Evolutionary conservation across 2,888 invertebrate species (phyloP).

Genomic region (Bellardia bayeri): DNA sequence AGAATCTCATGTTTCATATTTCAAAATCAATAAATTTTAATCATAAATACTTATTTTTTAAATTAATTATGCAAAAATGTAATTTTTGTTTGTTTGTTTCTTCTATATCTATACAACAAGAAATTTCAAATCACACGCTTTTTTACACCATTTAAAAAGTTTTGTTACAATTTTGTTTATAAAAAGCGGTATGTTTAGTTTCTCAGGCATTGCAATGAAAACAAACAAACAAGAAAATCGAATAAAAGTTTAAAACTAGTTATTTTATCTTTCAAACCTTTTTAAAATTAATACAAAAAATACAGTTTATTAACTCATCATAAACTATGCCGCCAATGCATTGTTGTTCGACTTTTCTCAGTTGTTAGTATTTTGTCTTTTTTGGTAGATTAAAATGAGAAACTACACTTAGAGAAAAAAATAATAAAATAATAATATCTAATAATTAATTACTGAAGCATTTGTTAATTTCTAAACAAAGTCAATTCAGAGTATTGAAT

Average conservation of each 20-base stretch:
- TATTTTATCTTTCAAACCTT: constrained; percentile 31
- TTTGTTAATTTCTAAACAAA: too few species aligned
- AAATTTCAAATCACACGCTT: constrained; percentile 21
- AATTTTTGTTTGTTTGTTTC: background rate
- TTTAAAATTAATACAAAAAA: constrained; percentile 41
- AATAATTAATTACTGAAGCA: background rate
- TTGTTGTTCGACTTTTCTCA: constrained; percentile 21
- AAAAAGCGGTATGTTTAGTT: background rate
- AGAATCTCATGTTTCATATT: constrained; percentile 37
- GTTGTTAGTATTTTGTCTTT: background rate
- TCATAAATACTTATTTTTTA: constrained; percentile 35
- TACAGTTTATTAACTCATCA: constrained; percentile 41
- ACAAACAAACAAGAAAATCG: background rate
- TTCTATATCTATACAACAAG: background rate
- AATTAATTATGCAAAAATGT: constrained; percentile 38
- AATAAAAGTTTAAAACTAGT: constrained; percentile 7
- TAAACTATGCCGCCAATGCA: background rate
- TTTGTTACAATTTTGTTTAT: constrained; percentile 17
- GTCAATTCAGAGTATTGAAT: too few species aligned
- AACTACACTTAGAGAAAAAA: background rate
- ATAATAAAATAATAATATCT: too few species aligned
- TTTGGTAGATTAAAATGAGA: background rate
- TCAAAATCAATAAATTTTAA: constrained; percentile 28
- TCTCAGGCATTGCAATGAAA: constrained; percentile 17
- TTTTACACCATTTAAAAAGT: constrained; percentile 4